A percentile compares a stretch with the other conserved stretches of the same genome.
phyloP scores from a whole-genome alignment of 1,140 invertebrate species.

The Drosophila novamexicana region DNA sequence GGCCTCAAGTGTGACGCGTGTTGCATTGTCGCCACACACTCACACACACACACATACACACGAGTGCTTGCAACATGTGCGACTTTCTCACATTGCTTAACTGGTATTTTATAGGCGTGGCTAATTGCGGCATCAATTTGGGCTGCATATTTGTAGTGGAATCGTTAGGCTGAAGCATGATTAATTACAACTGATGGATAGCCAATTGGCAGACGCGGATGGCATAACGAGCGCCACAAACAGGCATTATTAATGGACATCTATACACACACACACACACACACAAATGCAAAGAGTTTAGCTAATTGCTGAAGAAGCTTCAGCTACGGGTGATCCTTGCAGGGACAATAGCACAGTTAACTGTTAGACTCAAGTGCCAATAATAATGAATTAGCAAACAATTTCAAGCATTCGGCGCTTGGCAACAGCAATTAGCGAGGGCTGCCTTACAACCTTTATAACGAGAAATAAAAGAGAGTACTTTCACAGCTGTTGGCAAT shows the following conservation, averaged over 20 bases:
- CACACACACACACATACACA: too few species aligned
- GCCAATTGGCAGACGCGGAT: constrained; percentile 67
- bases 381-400: constrained; percentile 79
- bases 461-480: too few species aligned
- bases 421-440: constrained; percentile 37
- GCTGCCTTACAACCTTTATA: constrained; percentile 9
- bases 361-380: constrained; percentile 56
- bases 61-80: constrained; percentile 33
- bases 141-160: constrained; percentile 49
- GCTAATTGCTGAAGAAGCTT: constrained; percentile 57
- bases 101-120: constrained; percentile 31
- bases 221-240: constrained; percentile 58
- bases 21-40: too few species aligned
- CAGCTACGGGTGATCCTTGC: constrained; percentile 20
- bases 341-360: constrained; percentile 35
- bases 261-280: constrained; percentile 34
- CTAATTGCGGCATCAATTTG: constrained; percentile 52
- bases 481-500: too few species aligned
- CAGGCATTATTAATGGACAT: constrained; percentile 67
- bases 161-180: constrained; percentile 72
- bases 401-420: constrained; percentile 57
- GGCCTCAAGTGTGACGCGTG: too few species aligned
- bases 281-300: constrained; percentile 19
- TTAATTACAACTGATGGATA: constrained; percentile 80
- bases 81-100: constrained; percentile 30